phyloP scores from a whole-genome alignment of 1,140 invertebrate genomes.

The Delia radicum region DNA sequence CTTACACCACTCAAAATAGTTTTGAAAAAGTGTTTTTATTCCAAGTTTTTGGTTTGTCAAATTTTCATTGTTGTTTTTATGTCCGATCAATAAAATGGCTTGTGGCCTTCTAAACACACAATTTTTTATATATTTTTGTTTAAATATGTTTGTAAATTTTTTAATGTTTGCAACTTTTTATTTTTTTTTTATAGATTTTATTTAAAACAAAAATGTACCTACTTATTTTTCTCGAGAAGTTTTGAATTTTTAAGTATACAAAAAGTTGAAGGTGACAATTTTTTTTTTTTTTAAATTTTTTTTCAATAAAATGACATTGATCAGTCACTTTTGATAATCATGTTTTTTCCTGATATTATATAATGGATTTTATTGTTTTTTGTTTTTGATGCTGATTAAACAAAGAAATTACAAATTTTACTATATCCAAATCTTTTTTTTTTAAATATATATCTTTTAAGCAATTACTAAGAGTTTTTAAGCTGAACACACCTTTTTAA shows the following conservation, averaged over 20 bases:
- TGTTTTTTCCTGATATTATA: slow-evolving; percentile 19
- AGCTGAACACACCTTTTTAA: slow-evolving; percentile 10
- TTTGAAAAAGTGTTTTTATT: slow-evolving; percentile 14
- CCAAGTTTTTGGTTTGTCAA: not conserved
- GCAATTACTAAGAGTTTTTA: too few species aligned
- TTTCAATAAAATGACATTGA: slow-evolving; percentile 10
- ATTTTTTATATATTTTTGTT: not conserved
- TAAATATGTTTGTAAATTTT: not conserved
- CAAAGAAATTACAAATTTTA: not conserved
- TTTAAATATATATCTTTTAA: not conserved
- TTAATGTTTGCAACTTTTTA: not conserved
- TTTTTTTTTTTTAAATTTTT: not conserved
- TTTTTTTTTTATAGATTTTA: too few species aligned
- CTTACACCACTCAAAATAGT: slow-evolving; percentile 11
- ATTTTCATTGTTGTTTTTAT: not conserved
- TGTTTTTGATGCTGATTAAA: not conserved
- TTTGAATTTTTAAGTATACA: too few species aligned
- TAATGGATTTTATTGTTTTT: not conserved
- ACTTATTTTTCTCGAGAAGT: not conserved
- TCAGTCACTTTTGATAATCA: slow-evolving; percentile 12
- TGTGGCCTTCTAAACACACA: not conserved
- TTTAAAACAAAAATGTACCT: not conserved
- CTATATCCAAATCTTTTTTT: not conserved
- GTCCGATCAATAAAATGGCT: not conserved
- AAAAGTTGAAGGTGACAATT: not conserved